A percentile compares a stretch with the other conserved stretches of the same genome.
These are phyloP conservation scores for Drosophila niveifrons DNA, from an alignment of 2,888 invertebrate species.

Conservation along the genomic window DNA sequence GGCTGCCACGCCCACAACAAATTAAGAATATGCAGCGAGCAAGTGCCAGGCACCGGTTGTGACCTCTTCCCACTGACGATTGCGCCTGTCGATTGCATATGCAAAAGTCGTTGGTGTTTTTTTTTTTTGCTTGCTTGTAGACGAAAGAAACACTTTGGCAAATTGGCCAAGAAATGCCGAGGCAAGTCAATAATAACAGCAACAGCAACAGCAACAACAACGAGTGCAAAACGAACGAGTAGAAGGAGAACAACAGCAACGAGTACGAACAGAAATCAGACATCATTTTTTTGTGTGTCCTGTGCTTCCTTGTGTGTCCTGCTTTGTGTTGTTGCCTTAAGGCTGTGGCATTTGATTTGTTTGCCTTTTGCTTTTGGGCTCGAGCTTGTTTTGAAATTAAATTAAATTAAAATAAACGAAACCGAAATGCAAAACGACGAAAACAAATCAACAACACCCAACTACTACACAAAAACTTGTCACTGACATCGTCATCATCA, in stretches of 20 bases:
- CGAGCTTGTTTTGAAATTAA: constrained; percentile 52
- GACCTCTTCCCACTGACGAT: constrained; percentile 48
- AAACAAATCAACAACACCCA: constrained; percentile 49
- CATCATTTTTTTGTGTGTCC: not conserved
- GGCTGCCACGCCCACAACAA: constrained; percentile 73
- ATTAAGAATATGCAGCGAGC: constrained; percentile 63
- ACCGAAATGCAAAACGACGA: constrained; percentile 43
- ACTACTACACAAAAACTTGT: constrained; percentile 18
- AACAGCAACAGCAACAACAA: constrained; percentile 17
- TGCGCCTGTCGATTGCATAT: constrained; percentile 74
- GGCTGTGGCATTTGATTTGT: constrained; percentile 66
- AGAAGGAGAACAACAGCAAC: constrained; percentile 16
- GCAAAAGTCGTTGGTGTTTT: not conserved
- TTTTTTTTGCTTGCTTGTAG: constrained; percentile 19
- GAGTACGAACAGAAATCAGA: not conserved
- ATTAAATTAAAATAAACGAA: constrained; percentile 66
- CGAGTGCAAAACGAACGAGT: constrained; percentile 36
- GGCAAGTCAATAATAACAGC: constrained; percentile 60
- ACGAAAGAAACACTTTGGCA: constrained; percentile 78
- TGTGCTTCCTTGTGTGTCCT: not conserved
- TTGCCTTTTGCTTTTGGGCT: constrained; percentile 49
- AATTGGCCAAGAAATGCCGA: constrained; percentile 75
- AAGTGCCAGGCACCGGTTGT: constrained; percentile 71
- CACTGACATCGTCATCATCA: constrained; percentile 24
- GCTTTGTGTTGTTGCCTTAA: not conserved